Evolutionary conservation across 2,888 invertebrate genomes (phyloP), one percentile per base, ranked within the genome.

Genomic region (Cylindroiulus punctatus): DNA sequence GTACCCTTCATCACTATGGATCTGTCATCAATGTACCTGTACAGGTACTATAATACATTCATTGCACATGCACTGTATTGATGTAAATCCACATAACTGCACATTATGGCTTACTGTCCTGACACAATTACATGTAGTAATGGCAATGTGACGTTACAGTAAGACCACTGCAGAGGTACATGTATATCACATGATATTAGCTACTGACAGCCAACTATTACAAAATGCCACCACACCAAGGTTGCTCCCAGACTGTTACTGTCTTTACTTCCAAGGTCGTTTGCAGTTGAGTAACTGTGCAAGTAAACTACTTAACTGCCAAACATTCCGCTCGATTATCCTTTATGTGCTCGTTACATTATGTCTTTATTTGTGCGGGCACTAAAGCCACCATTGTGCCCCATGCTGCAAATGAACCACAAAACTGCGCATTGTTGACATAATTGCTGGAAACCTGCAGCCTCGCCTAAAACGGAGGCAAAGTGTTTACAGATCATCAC

Each of bases 401-500:
- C 8, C 30, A 7, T 26, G 14, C 2, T 30, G 14, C 14, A 26
- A 76, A 14, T 30, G 26, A 30, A 30, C 30, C 76, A 76, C 26
- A 30, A 76, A 12, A 30, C 26, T 2, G 5, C 30, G 30, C 22
- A 76, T 76, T 76, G 76, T 76, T 30, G 26, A 14, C 30, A 3
- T 30, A 30, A 30, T 76, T 76, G 76, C 22, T 57, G 22, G 44
- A 44, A 44, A 22, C n/a, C n/a, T 22, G 52, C 17, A 57, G 22
- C 57, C 57, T 57, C 57, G 57, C 57, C 57, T 57, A 57, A 57
- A 57, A 57, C 7, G 57, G 22, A 76, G 17, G 76, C 76, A 30
- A 30, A 76, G 26, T 30, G 30, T 76, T 76, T 76, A 76, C 76
- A 76, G 76, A 76, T 76, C 76, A 76, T 30, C 76, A 30, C 26